Base-by-base conservation (phyloP, 2,113 vertebrate genomes). In the Megaceryle torquata region DNA sequence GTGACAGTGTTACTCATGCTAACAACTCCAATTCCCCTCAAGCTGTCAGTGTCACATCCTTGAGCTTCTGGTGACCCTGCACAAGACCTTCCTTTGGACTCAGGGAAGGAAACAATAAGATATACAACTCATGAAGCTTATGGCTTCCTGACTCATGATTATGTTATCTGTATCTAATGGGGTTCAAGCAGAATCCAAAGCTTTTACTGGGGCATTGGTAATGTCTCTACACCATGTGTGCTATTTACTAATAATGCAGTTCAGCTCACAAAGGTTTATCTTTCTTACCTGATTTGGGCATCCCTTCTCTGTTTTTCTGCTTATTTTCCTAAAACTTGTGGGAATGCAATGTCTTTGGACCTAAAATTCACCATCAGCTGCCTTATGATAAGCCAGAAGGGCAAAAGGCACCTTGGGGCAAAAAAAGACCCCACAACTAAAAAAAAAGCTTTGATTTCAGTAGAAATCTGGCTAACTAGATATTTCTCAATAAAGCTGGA, bases 11-110 rank as follows among this genome's bases (percentile, higher is more conserved):
- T 93, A 93, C 80, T 93, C 82, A 48, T 82, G 60, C 64, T 78
- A 88, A 86, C 80, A 95, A 87, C 48, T 90, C 60, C 83, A 78
- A 41, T 82, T 88, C 60, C 69, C 69, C 75, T 83, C 90, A 96
- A 96, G 88, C 88, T 96, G 92, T 86, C 82, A 90, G 90, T 77
- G 86, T 67, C 86, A 90, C 76, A 74, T 78, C n/a, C 90, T 72
- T 93, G 86, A 94, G 87, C 37, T 93, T 60, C 77, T 94, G 60
- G 48, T 94, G 83, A 96, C 90, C 80, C 77, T 84, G 53, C 9
- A 87, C 41, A 79, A 79, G 90, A 82, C 77, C 80, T 79, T 95
- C 10, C 35, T 91, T 82, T 78, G 69, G 86, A 94, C 57, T 84
- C 25, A 6, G 37, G 31, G 77, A 97, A 83, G 39, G 69, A 93